Conservation (phyloP, 1,140 invertebrate genomes). For the Neelides sp. region DNA sequence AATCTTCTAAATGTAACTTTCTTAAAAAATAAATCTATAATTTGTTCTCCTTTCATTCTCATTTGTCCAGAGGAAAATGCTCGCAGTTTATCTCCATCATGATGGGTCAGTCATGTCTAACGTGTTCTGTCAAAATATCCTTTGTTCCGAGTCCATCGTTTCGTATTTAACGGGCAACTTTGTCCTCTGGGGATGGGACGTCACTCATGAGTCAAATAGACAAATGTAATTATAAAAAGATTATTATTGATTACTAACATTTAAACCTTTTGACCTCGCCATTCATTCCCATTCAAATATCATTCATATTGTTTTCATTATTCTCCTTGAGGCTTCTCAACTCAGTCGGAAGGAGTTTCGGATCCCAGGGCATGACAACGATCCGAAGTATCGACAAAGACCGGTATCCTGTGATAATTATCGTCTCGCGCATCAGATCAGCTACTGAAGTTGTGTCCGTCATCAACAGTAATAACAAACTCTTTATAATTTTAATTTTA, state of each 20-base stretch:
- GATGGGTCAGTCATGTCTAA: constrained; percentile 84
- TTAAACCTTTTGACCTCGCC: constrained; percentile 23
- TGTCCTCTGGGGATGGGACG: constrained; percentile 88
- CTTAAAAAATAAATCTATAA: background rate
- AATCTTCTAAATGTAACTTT: background rate
- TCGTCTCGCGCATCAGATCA: constrained; percentile 74
- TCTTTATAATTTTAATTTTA: too few species aligned
- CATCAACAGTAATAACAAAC: constrained; percentile 65
- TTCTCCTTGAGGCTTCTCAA: constrained; percentile 46
- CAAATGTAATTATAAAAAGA: constrained; percentile 45
- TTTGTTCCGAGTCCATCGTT: constrained; percentile 77
- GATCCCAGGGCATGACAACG: constrained; percentile 48
- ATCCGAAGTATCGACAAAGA: constrained; percentile 71
- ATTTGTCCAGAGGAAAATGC: constrained; percentile 65
- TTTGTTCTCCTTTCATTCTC: constrained; percentile 12
- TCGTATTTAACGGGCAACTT: constrained; percentile 76
- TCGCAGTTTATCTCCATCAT: constrained; percentile 88
- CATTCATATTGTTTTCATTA: constrained; percentile 3
- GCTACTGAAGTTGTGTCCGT: constrained; percentile 77
- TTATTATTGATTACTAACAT: constrained; percentile 18
- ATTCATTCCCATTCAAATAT: constrained; percentile 11
- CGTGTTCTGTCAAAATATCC: constrained; percentile 87
- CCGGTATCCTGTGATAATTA: constrained; percentile 68
- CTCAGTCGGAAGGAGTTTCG: constrained; percentile 53
- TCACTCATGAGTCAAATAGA: constrained; percentile 73